Evolutionary conservation across 2,113 vertebrate species (phyloP), one percentile per base, ranked within the genome.

Genomic region (Bothrops jararaca): DNA sequence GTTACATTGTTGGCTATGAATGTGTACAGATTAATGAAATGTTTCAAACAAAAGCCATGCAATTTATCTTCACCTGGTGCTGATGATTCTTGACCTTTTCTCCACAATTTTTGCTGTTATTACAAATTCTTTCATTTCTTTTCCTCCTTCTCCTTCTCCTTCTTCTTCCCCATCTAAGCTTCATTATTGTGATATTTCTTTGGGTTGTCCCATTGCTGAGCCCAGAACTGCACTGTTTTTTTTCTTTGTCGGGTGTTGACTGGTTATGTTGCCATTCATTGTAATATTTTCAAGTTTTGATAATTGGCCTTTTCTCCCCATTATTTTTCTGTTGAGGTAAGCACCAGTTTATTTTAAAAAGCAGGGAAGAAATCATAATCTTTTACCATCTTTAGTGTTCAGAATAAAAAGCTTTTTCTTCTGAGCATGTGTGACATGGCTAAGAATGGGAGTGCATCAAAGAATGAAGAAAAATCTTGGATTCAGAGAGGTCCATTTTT

Each of bases 241-340:
- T 64, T 13, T n/a, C 60, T n/a, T n/a, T n/a, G 26, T 29, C 26
- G 12, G 58, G 10, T n/a, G 29, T 64, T n/a, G 29, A 64, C 60
- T 64, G 26, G 26, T 80, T 93, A 94, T 96, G 96, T 94, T 92
- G 92, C 93, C 54, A 91, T 90, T 93, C 92, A 45, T 92, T 94
- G 85, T 86, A 92, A 94, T 91, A 93, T 91, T 94, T 94, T 20
- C 48, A 89, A 3, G 22, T 26, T 91, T 94, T 91, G 54, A 85
- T 89, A 26, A 45, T 24, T 60, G 45, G 29, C 5, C 45, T 91
- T 89, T 54, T 74, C 50, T 89, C 48, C 86, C 69, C 15, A 56
- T 54, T 74, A 86, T 39, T 89, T 91, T 48, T 69, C n/a, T 92
- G 91, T 85, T 92, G 87, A 93, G 93, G 45, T 48, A 60, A 89